A percentile compares a stretch with the other conserved stretches of the same genome.
Conservation (phyloP, 1,140 invertebrate genomes). For the Harlomillsia oculata region DNA sequence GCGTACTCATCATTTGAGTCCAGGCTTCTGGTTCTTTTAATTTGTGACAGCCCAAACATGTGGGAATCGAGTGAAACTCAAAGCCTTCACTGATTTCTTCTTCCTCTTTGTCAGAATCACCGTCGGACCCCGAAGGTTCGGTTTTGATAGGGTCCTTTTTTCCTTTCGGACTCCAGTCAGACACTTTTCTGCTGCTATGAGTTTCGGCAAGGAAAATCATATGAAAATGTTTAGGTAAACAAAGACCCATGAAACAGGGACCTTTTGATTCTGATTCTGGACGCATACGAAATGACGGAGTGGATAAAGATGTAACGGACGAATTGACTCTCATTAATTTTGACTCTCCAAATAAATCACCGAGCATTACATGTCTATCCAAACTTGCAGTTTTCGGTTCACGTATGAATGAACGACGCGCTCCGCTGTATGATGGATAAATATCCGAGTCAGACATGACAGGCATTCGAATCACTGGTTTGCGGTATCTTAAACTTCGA, state of each 20-base stretch:
- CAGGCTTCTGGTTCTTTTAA: constrained; percentile 3
- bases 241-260: constrained; percentile 63
- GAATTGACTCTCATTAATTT: constrained; percentile 31
- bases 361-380: constrained; percentile 20
- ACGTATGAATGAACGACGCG: not conserved
- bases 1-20: not conserved
- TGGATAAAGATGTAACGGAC: constrained; percentile 33
- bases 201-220: constrained; percentile 53
- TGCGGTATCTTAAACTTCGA: constrained; percentile 26
- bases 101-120: not conserved
- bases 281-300: constrained; percentile 21
- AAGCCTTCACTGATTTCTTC: not conserved
- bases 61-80: constrained; percentile 16
- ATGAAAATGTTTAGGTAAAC: constrained; percentile 57
- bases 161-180: not conserved
- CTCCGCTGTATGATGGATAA: constrained; percentile 1
- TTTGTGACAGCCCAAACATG: constrained; percentile 18
- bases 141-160: not conserved
- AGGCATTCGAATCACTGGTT: constrained; percentile 29
- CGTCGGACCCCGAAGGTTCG: too few species aligned
- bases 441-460: constrained; percentile 28
- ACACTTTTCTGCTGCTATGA: not conserved
- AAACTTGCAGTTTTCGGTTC: constrained; percentile 26
- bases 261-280: constrained; percentile 24
- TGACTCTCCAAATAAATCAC: constrained; percentile 30